phyloP scores from a whole-genome alignment of 2,113 vertebrate species.

The Calyptomena viridis region DNA sequence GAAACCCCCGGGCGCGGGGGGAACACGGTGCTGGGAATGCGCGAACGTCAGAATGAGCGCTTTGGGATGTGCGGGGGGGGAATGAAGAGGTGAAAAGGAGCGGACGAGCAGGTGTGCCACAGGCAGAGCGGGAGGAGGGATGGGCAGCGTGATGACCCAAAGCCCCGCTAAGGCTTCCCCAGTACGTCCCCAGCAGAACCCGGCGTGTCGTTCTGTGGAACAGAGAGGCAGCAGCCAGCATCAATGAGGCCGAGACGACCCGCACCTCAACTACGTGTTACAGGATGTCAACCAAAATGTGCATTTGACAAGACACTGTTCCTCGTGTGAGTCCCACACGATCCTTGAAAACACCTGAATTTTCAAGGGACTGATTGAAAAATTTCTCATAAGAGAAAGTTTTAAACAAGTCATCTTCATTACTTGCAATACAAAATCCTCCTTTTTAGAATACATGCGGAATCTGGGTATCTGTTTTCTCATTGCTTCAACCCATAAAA shows the following conservation, averaged over 20 bases:
- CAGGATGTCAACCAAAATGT: neutral
- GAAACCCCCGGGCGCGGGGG: neutral
- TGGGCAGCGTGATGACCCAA: rapidly evolving
- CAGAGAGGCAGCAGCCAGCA: neutral
- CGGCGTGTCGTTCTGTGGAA: rapidly evolving
- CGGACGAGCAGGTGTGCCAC: neutral
- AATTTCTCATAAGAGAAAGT: neutral
- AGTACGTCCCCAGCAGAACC: rapidly evolving
- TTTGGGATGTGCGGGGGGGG: rapidly evolving
- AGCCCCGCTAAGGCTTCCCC: neutral
- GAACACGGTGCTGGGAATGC: rapidly evolving
- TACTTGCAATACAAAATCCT: neutral
- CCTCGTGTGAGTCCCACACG: neutral
- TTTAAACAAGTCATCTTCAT: neutral
- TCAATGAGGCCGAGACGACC: neutral
- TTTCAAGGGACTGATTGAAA: neutral
- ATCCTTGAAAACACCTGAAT: neutral
- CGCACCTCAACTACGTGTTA: rapidly evolving
- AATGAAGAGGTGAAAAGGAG: rapidly evolving
- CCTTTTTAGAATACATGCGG: neutral
- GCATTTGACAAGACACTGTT: neutral
- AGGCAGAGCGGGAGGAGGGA: neutral
- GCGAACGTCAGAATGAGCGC: rapidly evolving
- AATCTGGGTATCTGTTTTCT: neutral
- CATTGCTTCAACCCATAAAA: neutral